Evolutionary conservation across 1,140 invertebrate genomes (phyloP).

Genomic region (Aradophagus sp.): DNA sequence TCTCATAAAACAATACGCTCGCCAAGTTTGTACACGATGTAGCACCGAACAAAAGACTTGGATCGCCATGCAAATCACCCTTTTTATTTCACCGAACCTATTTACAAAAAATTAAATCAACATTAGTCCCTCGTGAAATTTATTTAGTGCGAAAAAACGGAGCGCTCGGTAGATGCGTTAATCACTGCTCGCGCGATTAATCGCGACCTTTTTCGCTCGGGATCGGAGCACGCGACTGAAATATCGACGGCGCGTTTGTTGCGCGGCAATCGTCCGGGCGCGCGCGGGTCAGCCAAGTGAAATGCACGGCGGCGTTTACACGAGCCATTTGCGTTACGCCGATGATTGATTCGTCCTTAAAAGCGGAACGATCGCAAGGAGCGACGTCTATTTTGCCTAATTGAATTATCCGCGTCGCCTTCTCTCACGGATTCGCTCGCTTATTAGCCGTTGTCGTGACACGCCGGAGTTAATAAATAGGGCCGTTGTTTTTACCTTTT

Average conservation of each 20-base stretch:
- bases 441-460: conserved; percentile 30
- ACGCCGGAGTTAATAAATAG: conserved; percentile 42
- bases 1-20: too few relatives aligned
- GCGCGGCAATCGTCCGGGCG: conserved; percentile 11
- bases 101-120: not conserved
- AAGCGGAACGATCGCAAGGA: conserved; percentile 18
- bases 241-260: conserved; percentile 14
- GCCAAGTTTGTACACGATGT: too few relatives aligned
- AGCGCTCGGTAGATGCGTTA: too few relatives aligned
- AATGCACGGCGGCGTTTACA: conserved; percentile 25
- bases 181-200: too few relatives aligned
- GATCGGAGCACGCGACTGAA: too few relatives aligned
- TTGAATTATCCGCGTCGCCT: conserved; percentile 34
- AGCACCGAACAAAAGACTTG: too few relatives aligned
- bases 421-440: conserved; percentile 22
- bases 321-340: conserved; percentile 31
- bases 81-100: too few relatives aligned
- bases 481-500: conserved; percentile 34
- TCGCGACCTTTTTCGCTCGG: too few relatives aligned
- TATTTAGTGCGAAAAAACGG: conserved; percentile 1
- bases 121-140: not conserved
- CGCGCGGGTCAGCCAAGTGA: conserved; percentile 35
- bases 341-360: conserved; percentile 41
- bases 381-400: conserved; percentile 40
- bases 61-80: too few relatives aligned